A percentile compares a stretch with the other conserved stretches of the same genome.
phyloP scores from a whole-genome alignment of 2,797 vertebrate species.

The Chaenodraco wilsoni region DNA sequence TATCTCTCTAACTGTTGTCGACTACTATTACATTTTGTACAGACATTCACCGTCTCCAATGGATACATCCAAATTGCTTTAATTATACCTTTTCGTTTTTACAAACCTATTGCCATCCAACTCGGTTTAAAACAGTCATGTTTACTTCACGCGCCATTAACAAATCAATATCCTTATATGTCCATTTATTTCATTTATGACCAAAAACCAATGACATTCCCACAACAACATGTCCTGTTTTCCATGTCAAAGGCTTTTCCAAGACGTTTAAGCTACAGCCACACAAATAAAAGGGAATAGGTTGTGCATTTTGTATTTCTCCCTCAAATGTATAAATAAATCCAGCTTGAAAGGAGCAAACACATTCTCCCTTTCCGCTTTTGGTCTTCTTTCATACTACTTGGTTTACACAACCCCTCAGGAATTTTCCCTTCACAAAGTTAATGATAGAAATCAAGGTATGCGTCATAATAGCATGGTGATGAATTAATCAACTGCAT shows the following conservation, averaged over 20 bases:
- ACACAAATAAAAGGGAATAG: neutral
- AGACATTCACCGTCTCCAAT: neutral
- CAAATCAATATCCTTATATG: neutral
- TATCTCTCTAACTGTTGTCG: neutral
- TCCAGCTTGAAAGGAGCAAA: too few species aligned
- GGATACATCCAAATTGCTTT: neutral
- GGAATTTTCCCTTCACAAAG: conserved; percentile 56
- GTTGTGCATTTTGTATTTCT: neutral
- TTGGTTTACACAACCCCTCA: conserved; percentile 47
- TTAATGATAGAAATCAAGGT: conserved; percentile 43
- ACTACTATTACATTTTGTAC: neutral
- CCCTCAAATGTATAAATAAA: too few species aligned
- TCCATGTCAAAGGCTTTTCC: neutral
- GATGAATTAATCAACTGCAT: conserved; percentile 3
- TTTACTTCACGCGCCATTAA: neutral
- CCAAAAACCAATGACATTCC: neutral
- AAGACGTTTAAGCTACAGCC: conserved; percentile 5
- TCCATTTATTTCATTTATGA: neutral
- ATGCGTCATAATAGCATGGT: conserved; percentile 24
- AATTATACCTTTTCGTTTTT: neutral
- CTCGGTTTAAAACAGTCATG: neutral
- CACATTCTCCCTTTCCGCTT: too few species aligned
- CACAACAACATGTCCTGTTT: too few species aligned
- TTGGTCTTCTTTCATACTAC: conserved; percentile 31
- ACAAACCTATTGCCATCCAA: neutral